Percentiles rank a stretch among this genome's conserved stretches.
phyloP scores from a whole-genome alignment of 1,140 invertebrate species.

The Platyscapa corneri region DNA sequence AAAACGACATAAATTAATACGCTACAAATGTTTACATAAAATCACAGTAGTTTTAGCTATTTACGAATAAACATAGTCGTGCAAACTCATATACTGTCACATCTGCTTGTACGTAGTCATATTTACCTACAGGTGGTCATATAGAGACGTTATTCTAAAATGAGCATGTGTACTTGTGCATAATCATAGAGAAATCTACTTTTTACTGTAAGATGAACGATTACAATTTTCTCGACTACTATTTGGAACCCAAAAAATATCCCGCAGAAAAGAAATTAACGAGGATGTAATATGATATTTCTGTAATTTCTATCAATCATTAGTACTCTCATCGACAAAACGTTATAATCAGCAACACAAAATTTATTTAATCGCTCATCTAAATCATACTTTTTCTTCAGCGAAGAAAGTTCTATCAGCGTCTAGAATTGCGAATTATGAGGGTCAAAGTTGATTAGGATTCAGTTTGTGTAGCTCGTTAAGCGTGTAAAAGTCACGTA shows the following conservation, averaged over 20 bases:
- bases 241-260: no score
- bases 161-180: not conserved
- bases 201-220: not conserved
- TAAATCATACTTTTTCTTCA: conserved; percentile 14
- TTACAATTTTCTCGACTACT: not conserved
- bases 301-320: not conserved
- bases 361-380: conserved; percentile 7
- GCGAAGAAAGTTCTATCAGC: not conserved
- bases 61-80: not conserved
- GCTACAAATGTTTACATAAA: not conserved
- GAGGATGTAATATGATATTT: no score
- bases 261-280: no score
- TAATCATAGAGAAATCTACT: not conserved
- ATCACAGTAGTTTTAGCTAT: not conserved
- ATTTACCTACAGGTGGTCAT: not conserved
- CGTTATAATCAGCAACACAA: conserved; percentile 12
- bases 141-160: not conserved
- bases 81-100: not conserved
- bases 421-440: not conserved
- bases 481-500: conserved; percentile 40
- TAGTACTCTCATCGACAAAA: not conserved
- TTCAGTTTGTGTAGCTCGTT: conserved; percentile 11
- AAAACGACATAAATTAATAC: not conserved
- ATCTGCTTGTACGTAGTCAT: not conserved
- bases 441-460: conserved; percentile 25